Percentiles rank a stretch among this genome's conserved stretches.
Evolutionary conservation across 2,888 invertebrate genomes (phyloP).

Genomic region (Pandemis corylana): DNA sequence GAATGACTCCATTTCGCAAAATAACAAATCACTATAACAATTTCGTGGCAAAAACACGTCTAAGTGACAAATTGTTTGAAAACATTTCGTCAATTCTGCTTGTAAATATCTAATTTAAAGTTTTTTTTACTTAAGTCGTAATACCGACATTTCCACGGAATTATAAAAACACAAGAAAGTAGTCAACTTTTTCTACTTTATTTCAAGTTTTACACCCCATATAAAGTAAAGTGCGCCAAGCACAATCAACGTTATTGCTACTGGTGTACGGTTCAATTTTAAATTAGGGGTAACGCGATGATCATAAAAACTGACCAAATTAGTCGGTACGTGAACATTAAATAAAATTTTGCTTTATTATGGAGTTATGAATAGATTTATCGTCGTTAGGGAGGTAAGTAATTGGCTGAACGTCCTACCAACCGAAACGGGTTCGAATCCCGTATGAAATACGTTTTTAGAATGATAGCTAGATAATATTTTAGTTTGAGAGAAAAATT

Average conservation of each 20-base stretch:
- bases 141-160: constrained; percentile 19
- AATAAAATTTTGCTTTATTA: constrained; percentile 41
- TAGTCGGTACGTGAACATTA: constrained; percentile 32
- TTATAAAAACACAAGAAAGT: constrained; percentile 35
- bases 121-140: constrained; percentile 13
- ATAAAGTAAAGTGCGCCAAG: constrained; percentile 37
- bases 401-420: constrained; percentile 32
- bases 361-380: constrained; percentile 42
- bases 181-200: constrained; percentile 35
- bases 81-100: not conserved
- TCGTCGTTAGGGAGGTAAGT: constrained; percentile 6
- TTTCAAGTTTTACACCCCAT: constrained; percentile 29
- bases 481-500: not conserved
- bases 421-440: constrained; percentile 34
- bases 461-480: not conserved
- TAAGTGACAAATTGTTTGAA: not conserved
- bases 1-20: not conserved
- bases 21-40: not conserved
- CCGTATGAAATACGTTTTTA: not conserved
- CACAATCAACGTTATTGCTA: constrained; percentile 30
- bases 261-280: constrained; percentile 12
- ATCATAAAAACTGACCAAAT: constrained; percentile 42
- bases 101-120: constrained; percentile 1
- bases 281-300: constrained; percentile 30
- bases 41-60: not conserved